Percentiles rank a stretch among this genome's conserved stretches.
Evolutionary conservation across 2,797 vertebrate genomes (phyloP).

Genomic region (Margarornis squamiger): DNA sequence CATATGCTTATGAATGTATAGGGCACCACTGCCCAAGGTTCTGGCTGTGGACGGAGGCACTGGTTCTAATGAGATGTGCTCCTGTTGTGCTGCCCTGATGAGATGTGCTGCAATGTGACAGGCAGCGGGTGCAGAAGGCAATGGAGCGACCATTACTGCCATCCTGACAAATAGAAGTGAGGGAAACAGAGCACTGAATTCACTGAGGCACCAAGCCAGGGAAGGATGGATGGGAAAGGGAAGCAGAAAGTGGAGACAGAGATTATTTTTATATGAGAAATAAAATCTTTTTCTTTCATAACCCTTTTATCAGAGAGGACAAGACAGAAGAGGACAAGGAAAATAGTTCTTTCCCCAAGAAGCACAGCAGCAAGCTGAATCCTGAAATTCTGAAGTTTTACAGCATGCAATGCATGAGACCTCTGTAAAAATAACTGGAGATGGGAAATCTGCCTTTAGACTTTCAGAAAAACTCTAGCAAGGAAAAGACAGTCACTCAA

Average conservation of each 20-base stretch:
- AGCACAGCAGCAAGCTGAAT: background rate
- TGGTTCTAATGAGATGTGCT: background rate
- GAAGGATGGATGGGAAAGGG: background rate
- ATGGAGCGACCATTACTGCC: background rate
- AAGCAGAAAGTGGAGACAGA: background rate
- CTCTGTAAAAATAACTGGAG: background rate
- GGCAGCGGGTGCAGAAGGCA: background rate
- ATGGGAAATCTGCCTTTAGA: background rate
- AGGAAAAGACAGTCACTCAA: background rate
- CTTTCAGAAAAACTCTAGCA: background rate
- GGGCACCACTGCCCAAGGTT: background rate
- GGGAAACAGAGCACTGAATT: background rate
- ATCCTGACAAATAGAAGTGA: background rate
- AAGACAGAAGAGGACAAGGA: background rate
- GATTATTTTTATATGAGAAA: background rate
- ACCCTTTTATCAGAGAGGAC: background rate
- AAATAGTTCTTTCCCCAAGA: background rate
- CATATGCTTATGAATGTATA: rapidly evolving
- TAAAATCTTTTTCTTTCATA: background rate
- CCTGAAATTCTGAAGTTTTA: background rate
- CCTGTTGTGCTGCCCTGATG: background rate
- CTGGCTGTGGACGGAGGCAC: background rate
- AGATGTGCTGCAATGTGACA: background rate
- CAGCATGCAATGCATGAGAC: background rate
- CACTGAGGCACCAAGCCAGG: background rate